Base-by-base conservation (phyloP, 2,888 invertebrate species). In the Baccha elongata region DNA sequence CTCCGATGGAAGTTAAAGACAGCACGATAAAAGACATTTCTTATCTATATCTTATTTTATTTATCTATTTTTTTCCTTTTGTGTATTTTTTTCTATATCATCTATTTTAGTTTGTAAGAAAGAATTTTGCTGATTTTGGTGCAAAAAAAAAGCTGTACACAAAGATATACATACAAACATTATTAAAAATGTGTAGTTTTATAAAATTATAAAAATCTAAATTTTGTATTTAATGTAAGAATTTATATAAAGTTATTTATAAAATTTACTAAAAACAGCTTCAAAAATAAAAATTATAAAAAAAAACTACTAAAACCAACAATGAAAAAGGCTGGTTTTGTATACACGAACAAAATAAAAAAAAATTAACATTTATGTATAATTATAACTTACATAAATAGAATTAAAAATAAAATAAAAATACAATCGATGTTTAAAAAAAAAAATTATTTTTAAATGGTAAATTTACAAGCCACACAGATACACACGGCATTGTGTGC, bases 1-100 rank as follows among this genome's bases (percentile, higher is more conserved):
- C 92, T 97, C 44, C 94, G 96, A 86, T 97, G 96, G 96, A 97
- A 97, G 88, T 93, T 97, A 73, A 95, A 95, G 89, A 93, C 95
- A 76, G 94, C 94, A 72, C 94, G 95, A 92, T 96, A 95, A 92
- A 87, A 44, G 7, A 21, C 7, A 11, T 10, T 11, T 29, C 26
- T 19, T 55, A 42, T 46, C 3, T 58, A 23, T 32, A 15, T 32
- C 8, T 32, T 32, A 35, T 35, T 44, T n/a, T 42, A 4, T 55
- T 15, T 50, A 46, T 58, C 29, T n/a, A n/a, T 13, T 32, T 40
- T 64, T 21, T 76, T 79, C 78, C 44, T 64, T 76, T 84, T 73
- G 23, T 84, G 67, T 86, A 85, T 85, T 86, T 85, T 81, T 78
- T 85, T 87, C 85, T 87, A 60, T 84, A 7, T 32, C 48, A 62